phyloP scores from a whole-genome alignment of 2,797 vertebrate genomes.

The Buceros bicornis region DNA sequence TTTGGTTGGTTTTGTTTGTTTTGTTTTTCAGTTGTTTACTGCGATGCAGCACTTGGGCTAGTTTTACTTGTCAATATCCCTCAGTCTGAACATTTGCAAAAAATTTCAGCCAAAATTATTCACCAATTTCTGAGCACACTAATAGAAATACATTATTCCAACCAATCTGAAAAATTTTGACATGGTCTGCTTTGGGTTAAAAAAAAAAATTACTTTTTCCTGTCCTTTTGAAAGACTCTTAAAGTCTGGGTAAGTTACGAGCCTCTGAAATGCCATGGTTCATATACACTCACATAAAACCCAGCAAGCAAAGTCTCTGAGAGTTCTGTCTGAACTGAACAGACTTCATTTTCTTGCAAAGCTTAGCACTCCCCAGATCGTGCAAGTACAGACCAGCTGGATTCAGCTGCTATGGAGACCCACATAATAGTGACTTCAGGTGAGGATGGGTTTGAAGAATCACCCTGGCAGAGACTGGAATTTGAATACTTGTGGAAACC shows the following conservation, averaged over 20 bases:
- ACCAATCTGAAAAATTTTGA: not conserved
- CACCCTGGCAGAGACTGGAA: not conserved
- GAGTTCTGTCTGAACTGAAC: not conserved
- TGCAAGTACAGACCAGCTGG: not conserved
- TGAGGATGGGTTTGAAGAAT: not conserved
- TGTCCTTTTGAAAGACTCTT: not conserved
- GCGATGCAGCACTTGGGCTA: not conserved
- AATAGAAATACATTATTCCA: not conserved
- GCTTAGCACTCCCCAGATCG: not conserved
- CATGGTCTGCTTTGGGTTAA: not conserved
- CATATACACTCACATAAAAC: not conserved
- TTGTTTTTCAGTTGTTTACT: not conserved
- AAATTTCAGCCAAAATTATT: slow-evolving; percentile 1
- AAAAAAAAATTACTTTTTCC: not conserved
- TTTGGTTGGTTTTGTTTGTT: not conserved
- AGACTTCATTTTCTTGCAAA: not conserved
- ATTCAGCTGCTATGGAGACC: not conserved
- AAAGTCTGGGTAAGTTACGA: not conserved
- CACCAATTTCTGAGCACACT: not conserved
- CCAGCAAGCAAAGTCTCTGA: not conserved
- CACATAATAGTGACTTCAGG: not conserved
- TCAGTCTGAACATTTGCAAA: not conserved
- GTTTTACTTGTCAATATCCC: not conserved
- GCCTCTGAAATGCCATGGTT: slow-evolving; percentile 10
- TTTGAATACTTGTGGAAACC: not conserved